A percentile compares a stretch with the other conserved stretches of the same genome.
Evolutionary conservation across 2,888 invertebrate genomes (phyloP).

Genomic region (Flexamia atlantica): DNA sequence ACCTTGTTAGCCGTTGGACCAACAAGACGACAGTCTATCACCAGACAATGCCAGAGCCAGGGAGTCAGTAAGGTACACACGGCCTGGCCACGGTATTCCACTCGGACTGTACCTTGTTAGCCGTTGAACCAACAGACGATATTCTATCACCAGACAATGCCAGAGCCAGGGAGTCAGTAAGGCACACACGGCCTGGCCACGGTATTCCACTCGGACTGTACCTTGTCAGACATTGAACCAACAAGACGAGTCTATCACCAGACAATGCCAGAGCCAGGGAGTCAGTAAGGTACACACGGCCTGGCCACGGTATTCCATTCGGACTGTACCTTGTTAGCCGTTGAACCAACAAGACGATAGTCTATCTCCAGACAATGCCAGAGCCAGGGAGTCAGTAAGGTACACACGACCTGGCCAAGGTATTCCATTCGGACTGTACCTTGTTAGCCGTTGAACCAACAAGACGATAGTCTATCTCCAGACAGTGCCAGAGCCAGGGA

Average conservation of each 20-base stretch:
- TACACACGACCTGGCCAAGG: neutral
- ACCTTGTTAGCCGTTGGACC: neutral
- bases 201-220: neutral
- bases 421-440: neutral
- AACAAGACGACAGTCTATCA: neutral
- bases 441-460: too few relatives aligned
- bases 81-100: neutral
- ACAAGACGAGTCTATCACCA: too few relatives aligned
- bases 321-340: too few relatives aligned
- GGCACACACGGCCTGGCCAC: constrained; percentile 1
- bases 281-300: too few relatives aligned
- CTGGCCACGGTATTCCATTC: too few relatives aligned
- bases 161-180: neutral
- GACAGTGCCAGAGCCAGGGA: neutral
- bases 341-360: too few relatives aligned
- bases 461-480: neutral
- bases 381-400: neutral
- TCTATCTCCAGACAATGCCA: too few relatives aligned
- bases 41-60: neutral
- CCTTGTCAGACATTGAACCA: neutral
- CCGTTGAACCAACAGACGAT: too few relatives aligned
- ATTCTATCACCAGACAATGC: too few relatives aligned
- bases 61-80: neutral
- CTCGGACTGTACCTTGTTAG: neutral
- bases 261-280: neutral